Percentiles rank a stretch among this genome's conserved stretches.
Conservation (phyloP, 2,113 vertebrate genomes). For the Dicerorhinus sumatrensis region DNA sequence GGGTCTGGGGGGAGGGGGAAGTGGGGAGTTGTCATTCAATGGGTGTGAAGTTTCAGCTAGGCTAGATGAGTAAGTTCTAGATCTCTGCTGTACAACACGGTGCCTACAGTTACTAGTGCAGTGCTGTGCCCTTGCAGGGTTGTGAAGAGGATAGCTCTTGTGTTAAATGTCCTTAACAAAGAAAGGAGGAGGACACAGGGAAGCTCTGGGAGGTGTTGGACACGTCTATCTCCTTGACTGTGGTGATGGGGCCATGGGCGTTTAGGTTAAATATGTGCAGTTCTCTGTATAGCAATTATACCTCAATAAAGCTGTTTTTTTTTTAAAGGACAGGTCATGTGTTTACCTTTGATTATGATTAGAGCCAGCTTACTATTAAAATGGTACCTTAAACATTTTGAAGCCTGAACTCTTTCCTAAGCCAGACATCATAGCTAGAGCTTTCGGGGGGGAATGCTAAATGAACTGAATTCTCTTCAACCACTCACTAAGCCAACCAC, state of each 20-base stretch:
- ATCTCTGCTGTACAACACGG: neutral
- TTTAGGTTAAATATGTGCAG: neutral
- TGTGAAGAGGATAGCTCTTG: neutral
- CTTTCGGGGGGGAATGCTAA: neutral
- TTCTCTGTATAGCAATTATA: neutral
- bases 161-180: neutral
- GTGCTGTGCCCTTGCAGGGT: neutral
- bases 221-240: neutral
- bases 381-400: neutral
- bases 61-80: neutral
- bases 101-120: neutral
- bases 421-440: neutral
- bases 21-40: neutral
- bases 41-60: neutral
- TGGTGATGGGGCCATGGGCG: neutral
- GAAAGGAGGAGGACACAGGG: neutral
- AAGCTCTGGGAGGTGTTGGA: neutral
- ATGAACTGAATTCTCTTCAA: neutral
- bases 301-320: neutral
- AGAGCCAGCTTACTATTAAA: neutral
- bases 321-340: neutral
- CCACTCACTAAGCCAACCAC: neutral
- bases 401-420: neutral
- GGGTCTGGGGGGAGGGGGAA: neutral
- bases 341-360: neutral